phyloP scores from a whole-genome alignment of 2,888 invertebrate species.

The Coleophora flavipennella region DNA sequence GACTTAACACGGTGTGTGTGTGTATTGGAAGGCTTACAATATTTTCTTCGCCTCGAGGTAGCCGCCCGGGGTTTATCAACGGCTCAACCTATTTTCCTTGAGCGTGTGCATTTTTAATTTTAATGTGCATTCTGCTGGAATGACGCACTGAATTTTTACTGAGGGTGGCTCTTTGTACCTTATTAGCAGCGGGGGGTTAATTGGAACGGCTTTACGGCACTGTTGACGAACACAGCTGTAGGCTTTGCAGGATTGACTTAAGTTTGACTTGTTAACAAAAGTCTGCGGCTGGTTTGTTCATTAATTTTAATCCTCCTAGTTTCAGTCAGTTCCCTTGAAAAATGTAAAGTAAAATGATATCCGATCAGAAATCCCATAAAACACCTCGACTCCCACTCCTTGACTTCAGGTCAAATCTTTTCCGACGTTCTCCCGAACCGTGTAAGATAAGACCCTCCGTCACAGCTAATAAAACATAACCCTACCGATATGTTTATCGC shows the following conservation, averaged over 20 bases:
- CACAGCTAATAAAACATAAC: constrained; percentile 61
- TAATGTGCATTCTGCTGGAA: constrained; percentile 49
- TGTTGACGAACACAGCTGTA: constrained; percentile 14
- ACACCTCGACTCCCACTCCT: background rate
- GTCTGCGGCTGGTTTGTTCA: too few species aligned
- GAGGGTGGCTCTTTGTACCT: constrained; percentile 50
- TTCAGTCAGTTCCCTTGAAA: too few species aligned
- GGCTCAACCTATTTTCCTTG: constrained; percentile 64
- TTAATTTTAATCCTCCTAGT: too few species aligned
- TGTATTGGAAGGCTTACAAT: too few species aligned
- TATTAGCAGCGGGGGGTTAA: constrained; percentile 51
- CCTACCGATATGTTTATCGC: constrained; percentile 63
- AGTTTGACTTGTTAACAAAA: too few species aligned
- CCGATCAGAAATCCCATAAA: too few species aligned
- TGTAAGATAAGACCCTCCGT: constrained; percentile 34
- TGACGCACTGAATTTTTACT: constrained; percentile 66
- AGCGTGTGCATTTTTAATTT: constrained; percentile 68
- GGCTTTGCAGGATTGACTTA: background rate
- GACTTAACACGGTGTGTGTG: too few species aligned
- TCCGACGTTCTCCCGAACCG: background rate
- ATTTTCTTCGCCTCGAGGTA: too few species aligned
- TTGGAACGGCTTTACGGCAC: constrained; percentile 29
- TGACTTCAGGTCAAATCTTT: background rate
- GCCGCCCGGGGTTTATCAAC: too few species aligned
- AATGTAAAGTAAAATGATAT: too few species aligned